phyloP scores from a whole-genome alignment of 2,888 invertebrate genomes.

The Brachyopa scutellaris region DNA sequence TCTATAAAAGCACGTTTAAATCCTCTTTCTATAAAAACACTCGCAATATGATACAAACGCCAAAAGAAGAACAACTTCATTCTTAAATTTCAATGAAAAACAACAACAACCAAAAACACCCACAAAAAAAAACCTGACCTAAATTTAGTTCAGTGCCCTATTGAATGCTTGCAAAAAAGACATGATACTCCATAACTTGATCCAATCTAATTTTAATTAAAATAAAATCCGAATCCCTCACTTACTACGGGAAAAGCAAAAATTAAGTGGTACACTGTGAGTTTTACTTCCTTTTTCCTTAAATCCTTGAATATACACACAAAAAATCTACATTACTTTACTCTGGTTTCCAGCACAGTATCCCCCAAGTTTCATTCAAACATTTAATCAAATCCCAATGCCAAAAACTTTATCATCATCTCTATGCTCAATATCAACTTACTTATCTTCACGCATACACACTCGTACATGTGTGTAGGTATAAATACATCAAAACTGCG shows the following conservation, averaged over 20 bases:
- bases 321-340: constrained; percentile 15
- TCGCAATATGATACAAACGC: neutral
- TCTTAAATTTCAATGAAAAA: neutral
- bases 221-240: constrained; percentile 27
- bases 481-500: neutral
- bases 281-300: neutral
- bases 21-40: no score
- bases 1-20: no score
- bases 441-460: neutral
- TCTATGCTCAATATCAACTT: neutral
- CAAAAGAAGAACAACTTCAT: neutral
- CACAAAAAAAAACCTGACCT: neutral
- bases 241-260: neutral
- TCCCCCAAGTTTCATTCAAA: neutral
- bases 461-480: neutral
- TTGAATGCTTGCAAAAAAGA: neutral
- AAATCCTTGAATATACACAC: neutral
- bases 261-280: constrained; percentile 11
- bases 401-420: constrained; percentile 20
- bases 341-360: neutral
- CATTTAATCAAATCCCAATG: constrained; percentile 37
- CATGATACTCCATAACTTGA: no score
- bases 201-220: constrained; percentile 36
- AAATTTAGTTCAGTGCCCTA: neutral
- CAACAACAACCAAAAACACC: no score